Conservation (phyloP, 2,888 invertebrate species). For the Nymphalis c-album region DNA sequence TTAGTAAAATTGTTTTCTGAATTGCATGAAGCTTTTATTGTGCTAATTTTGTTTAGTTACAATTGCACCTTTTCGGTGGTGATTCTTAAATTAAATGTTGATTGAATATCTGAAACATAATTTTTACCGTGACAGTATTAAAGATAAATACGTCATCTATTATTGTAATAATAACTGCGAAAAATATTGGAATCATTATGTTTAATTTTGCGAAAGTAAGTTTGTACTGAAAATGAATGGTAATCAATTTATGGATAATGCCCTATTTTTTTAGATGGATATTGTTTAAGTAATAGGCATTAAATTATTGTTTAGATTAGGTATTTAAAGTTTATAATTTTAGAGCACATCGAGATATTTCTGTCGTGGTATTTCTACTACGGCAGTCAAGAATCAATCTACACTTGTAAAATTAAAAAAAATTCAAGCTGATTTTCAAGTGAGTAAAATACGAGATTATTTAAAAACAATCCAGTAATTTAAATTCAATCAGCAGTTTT, state of each 20-base stretch:
- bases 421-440: conserved; percentile 50
- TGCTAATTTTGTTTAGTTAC: no score
- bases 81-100: no score
- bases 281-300: background rate
- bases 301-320: background rate
- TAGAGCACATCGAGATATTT: conserved; percentile 7
- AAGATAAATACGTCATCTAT: no score
- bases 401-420: conserved; percentile 47
- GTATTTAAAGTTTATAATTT: background rate
- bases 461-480: background rate
- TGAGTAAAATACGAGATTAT: conserved; percentile 27
- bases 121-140: no score
- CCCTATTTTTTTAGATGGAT: background rate
- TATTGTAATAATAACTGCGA: no score
- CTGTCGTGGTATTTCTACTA: conserved; percentile 36
- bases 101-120: no score
- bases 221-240: background rate
- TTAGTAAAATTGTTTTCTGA: no score
- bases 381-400: conserved; percentile 30
- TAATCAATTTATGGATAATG: background rate
- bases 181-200: background rate
- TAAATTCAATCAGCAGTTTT: no score
- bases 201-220: conserved; percentile 1
- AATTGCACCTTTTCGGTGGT: no score
- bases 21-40: no score